phyloP scores from a whole-genome alignment of 2,888 invertebrate genomes.

The Volucella zonaria region DNA sequence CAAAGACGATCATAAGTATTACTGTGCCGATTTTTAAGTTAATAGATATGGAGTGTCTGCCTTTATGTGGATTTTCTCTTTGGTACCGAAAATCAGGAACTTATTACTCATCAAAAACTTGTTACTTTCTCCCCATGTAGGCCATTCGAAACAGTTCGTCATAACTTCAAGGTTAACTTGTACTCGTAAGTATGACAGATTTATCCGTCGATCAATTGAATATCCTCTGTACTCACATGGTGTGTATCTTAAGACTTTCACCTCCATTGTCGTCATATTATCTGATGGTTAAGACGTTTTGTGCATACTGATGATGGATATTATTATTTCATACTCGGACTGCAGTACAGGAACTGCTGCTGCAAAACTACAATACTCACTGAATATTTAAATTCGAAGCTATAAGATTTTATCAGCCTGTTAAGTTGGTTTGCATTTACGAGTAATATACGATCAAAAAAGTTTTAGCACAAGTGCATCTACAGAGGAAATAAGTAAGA shows the following conservation, averaged over 20 bases:
- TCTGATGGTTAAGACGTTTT: conserved; percentile 11
- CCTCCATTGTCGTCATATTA: neutral
- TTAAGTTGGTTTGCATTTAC: no score
- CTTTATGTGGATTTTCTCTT: neutral
- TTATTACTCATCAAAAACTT: no score
- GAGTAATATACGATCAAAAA: no score
- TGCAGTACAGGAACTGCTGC: neutral
- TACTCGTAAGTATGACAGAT: neutral
- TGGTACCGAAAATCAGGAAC: no score
- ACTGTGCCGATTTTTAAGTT: neutral
- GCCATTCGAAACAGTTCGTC: neutral
- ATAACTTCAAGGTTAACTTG: neutral
- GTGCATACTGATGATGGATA: conserved; percentile 7
- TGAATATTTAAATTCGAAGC: no score
- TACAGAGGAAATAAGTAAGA: no score
- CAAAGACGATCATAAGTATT: neutral
- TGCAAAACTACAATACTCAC: no score
- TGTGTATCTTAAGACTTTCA: conserved; percentile 19
- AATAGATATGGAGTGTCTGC: neutral
- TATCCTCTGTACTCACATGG: neutral
- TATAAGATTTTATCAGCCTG: no score
- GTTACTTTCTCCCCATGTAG: no score
- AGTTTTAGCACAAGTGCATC: no score
- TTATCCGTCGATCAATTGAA: conserved; percentile 1
- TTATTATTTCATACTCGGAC: neutral